A percentile compares a stretch with the other conserved stretches of the same genome.
phyloP scores from a whole-genome alignment of 1,140 invertebrate genomes.

The Saccostrea cuccullata region DNA sequence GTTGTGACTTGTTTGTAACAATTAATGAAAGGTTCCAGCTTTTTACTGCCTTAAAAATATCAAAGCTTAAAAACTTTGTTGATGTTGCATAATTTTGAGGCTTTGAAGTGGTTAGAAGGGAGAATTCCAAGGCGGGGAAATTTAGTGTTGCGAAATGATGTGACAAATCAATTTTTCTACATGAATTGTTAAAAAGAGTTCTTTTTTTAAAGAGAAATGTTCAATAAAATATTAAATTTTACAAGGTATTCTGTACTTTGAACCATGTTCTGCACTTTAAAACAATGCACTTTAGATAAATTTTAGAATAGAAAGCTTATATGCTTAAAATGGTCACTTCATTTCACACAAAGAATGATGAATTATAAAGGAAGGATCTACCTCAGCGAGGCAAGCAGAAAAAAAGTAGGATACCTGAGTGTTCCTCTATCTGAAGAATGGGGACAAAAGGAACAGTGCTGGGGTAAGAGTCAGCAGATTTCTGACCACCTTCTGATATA shows the following conservation, averaged over 20 bases:
- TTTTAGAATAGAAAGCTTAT: neutral
- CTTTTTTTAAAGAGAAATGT: too few relatives aligned
- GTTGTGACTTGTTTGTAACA: neutral
- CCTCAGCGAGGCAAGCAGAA: neutral
- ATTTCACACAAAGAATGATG: neutral
- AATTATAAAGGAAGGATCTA: neutral
- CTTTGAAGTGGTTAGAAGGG: neutral
- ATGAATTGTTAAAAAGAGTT: too few relatives aligned
- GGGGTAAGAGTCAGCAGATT: neutral
- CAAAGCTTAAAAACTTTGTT: neutral
- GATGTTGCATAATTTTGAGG: neutral
- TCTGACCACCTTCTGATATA: constrained; percentile 30
- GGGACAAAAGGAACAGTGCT: neutral
- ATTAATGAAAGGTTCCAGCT: neutral
- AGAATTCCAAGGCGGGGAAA: too few relatives aligned
- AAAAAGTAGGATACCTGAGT: constrained; percentile 32
- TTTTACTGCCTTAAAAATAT: neutral
- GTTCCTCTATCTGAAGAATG: constrained; percentile 22
- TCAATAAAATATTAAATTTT: neutral
- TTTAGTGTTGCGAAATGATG: neutral
- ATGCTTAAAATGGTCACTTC: neutral
- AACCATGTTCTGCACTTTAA: neutral
- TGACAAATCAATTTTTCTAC: neutral
- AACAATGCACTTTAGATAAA: too few relatives aligned
- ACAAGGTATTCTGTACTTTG: too few relatives aligned